Base-by-base conservation (phyloP, 2,113 vertebrate genomes). In the Columba janthina region DNA sequence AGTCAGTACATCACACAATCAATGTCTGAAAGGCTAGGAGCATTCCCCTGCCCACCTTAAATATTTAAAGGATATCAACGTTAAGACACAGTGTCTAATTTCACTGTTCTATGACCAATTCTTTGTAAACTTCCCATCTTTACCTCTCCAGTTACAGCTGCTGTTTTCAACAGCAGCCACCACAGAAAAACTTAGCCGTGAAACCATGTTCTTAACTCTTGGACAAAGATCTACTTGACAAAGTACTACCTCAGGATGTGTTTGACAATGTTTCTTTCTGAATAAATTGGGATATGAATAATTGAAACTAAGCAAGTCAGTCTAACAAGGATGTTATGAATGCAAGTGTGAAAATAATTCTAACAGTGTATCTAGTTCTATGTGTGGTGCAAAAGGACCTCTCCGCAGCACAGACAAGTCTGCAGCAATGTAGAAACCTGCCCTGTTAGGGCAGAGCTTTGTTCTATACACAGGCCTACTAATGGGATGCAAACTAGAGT, bases 321-420 rank as follows among this genome's bases (percentile, higher is more conserved):
- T 36, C 42, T 53, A 54, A 46, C 8, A 15, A 22, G 9, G 58
- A 2, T 32, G 20, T 12, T 65, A 5, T 3, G 66, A 50, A 77
- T 15, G 29, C 11, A 80, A 80, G 24, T 5, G 44, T 48, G 28
- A 80, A 46, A 73, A 20, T 26, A 66, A 80, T 53, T 73, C 11
- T 26, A 57, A 18, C 13, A 46, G 57, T 13, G 17, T 18, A 64
- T 15, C 36, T 60, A 9, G 31, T 56, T 71, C 60, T 73, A 3
- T 2, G 28, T 0, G 1, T 21, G 19, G 21, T 86, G 19, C 36
- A 54, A 48, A 51, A 80, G 48, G 26, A 31, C 2, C 25, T 8
- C 4, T 25, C 19, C 21, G 9, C 42, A 62, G 58, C 56, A 89
- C 2, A 25, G 48, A 32, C 6, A 48, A n/a, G 46, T 13, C 61